A percentile compares a stretch with the other conserved stretches of the same genome.
phyloP scores from a whole-genome alignment of 1,140 invertebrate species.

The Aphelenchoides besseyi region DNA sequence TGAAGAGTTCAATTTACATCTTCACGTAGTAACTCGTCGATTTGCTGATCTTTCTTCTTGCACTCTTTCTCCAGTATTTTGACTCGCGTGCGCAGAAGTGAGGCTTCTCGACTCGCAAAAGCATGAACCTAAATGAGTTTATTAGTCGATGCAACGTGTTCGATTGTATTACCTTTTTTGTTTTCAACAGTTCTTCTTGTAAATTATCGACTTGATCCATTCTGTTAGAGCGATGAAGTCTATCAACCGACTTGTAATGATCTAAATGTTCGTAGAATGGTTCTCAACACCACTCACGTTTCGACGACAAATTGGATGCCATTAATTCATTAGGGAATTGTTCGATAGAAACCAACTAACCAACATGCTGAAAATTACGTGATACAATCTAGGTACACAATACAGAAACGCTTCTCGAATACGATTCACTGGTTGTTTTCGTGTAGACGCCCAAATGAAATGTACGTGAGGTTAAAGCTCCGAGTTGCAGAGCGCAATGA shows the following conservation, averaged over 20 bases:
- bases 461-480: too few species aligned
- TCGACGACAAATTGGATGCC: not conserved
- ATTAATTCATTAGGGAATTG: too few species aligned
- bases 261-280: not conserved
- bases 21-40: slow-evolving; percentile 8
- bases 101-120: slow-evolving; percentile 11
- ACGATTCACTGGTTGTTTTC: too few species aligned
- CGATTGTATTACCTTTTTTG: slow-evolving; percentile 1
- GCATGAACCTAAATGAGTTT: not conserved
- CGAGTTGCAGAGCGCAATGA: too few species aligned
- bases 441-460: too few species aligned
- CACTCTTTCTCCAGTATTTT: slow-evolving; percentile 20
- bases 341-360: too few species aligned
- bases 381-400: too few species aligned
- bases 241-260: not conserved
- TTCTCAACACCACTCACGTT: not conserved
- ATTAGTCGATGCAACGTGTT: not conserved
- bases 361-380: too few species aligned
- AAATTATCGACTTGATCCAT: slow-evolving; percentile 18
- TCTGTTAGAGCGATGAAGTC: not conserved
- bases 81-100: slow-evolving; percentile 12
- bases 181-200: slow-evolving; percentile 18
- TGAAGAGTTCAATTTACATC: slow-evolving; percentile 9
- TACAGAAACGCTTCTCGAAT: too few species aligned
- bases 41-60: slow-evolving; percentile 23